Percentiles rank a stretch among this genome's conserved stretches.
These are phyloP conservation scores for Montipora efflorescens DNA, from an alignment of 64 coral and sea anemone species.

Conservation along the genomic window DNA sequence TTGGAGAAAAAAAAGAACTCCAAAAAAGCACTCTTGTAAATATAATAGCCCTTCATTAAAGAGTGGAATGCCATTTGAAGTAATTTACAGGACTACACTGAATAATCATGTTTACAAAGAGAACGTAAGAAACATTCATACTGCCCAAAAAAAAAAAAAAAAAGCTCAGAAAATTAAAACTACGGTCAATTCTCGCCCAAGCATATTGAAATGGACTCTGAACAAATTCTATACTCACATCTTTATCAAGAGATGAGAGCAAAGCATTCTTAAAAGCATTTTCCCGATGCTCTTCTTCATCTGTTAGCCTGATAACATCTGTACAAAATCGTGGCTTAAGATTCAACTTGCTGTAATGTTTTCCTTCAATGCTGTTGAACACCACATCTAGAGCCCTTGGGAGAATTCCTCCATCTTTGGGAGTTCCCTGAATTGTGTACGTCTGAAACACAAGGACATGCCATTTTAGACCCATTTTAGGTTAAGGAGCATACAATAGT, in stretches of 20 bases:
- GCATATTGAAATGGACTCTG: no score
- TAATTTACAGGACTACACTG: no score
- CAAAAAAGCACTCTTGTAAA: no score
- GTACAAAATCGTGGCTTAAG: slow-evolving; percentile 94
- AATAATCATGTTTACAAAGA: no score
- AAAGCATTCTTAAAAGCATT: slow-evolving; percentile 58
- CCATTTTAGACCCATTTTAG: not conserved
- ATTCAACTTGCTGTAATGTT: slow-evolving; percentile 78
- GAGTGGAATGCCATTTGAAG: no score
- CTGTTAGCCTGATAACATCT: slow-evolving; percentile 83
- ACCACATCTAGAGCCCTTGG: slow-evolving; percentile 88
- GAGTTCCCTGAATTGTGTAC: slow-evolving; percentile 90
- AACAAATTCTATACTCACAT: slow-evolving; percentile 50
- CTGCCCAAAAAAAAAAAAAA: no score
- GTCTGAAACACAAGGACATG: slow-evolving; percentile 52
- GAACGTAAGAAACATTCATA: no score
- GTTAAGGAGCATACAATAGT: no score
- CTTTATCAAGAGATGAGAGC: slow-evolving; percentile 81
- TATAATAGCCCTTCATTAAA: no score
- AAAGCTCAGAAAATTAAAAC: no score
- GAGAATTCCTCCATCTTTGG: slow-evolving; percentile 82
- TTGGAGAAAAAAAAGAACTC: no score
- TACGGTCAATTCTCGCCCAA: no score
- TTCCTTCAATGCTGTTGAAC: slow-evolving; percentile 92
- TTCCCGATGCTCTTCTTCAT: slow-evolving; percentile 80